A percentile compares a stretch with the other conserved stretches of the same genome.
phyloP scores from a whole-genome alignment of 2,113 vertebrate species.

The Cairina moschata region DNA sequence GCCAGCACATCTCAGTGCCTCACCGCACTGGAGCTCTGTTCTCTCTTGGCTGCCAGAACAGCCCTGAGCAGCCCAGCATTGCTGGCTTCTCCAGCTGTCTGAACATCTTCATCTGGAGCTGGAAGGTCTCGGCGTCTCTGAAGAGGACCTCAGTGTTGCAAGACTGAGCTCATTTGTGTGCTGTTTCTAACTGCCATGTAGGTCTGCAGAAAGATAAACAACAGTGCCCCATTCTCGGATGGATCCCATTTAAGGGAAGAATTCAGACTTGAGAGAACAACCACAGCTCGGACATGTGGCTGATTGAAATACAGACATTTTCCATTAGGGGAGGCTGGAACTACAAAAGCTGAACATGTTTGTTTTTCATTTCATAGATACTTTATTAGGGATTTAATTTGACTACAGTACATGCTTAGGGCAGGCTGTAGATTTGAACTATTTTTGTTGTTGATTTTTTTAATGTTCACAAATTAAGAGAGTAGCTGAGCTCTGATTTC shows the following conservation, averaged over 20 bases:
- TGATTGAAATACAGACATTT: slow-evolving; percentile 50
- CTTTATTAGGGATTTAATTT: slow-evolving; percentile 62
- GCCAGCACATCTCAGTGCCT: not conserved
- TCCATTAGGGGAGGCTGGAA: slow-evolving; percentile 44
- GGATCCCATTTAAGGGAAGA: slow-evolving; percentile 49
- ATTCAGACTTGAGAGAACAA: slow-evolving; percentile 27
- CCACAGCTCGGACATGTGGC: not conserved
- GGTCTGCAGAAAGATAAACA: slow-evolving; percentile 41
- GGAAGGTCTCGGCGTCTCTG: not conserved
- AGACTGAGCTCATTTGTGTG: not conserved
- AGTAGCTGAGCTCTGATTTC: not conserved
- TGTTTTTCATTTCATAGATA: slow-evolving; percentile 62
- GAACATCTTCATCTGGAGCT: not conserved
- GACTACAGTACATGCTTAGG: slow-evolving; percentile 22
- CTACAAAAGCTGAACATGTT: slow-evolving; percentile 50
- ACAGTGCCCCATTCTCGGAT: not conserved
- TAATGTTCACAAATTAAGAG: not conserved
- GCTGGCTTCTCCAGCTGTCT: not conserved
- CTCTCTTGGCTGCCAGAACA: not conserved
- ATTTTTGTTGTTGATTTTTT: slow-evolving; percentile 22
- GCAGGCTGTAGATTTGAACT: slow-evolving; percentile 39
- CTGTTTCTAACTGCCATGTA: slow-evolving; percentile 23
- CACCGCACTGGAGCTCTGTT: not conserved
- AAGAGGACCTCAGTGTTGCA: not conserved
- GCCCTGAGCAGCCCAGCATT: not conserved